Base-by-base conservation (phyloP, 2,888 invertebrate species). In the Graphium colonna region DNA sequence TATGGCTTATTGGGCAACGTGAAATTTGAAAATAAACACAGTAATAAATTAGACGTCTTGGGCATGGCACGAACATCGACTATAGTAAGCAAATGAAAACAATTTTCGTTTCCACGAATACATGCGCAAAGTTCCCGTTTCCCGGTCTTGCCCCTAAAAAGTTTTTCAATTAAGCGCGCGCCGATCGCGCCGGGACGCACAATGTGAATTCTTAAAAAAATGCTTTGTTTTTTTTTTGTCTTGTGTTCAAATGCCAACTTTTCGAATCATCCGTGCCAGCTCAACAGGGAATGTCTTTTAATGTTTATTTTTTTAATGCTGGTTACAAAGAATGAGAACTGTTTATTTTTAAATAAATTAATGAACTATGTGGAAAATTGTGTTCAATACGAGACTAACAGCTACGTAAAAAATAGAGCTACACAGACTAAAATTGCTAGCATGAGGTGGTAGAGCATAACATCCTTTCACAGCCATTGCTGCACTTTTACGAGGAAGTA, bases 91-190 rank as follows among this genome's bases (percentile, higher is more conserved):
- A 69, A 77, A 79, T 71, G 77, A 79, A 81, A 82, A 76, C 75
- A 75, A 77, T 77, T 75, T 73, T 72, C 68, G 68, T 77, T 75
- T 74, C 73, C 65, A 54, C 57, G 69, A 73, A 76, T 69, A 68
- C 66, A 70, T 67, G 68, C 64, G 56, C 43, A 62, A 75, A 75
- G 69, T 73, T 71, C 63, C 62, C 58, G 33, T 62, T 62, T 67
- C 61, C 63, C 62, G 57, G 63, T 68, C 68, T 62, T 64, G 65
- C 60, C 61, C 60, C 60, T 68, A 56, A 66, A 73, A 84, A 82
- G 72, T 84, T 85, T 82, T 80, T 76, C 79, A 83, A 84, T 84
- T 82, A 82, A 66, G 67, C 67, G 55, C 54, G 58, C 62, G 65
- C 61, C 66, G 65, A 69, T 60, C 63, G 62, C 55, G 58, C 48